Base-by-base conservation (phyloP, 1,140 invertebrate genomes). In the Ladona fulva region DNA sequence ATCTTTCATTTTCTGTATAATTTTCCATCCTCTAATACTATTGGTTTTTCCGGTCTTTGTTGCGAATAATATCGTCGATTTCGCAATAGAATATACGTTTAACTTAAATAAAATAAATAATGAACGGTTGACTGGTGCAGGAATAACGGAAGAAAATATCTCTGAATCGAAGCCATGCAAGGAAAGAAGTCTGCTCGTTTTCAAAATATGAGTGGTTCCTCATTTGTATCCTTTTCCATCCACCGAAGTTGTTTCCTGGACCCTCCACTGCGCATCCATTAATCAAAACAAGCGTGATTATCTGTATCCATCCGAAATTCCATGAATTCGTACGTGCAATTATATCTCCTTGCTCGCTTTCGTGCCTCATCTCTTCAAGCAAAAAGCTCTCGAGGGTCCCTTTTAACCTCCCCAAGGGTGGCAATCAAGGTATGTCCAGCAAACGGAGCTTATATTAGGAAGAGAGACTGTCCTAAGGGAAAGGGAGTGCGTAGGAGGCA, bases 391-490 rank as follows among this genome's bases (percentile, higher is more conserved):
- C 52, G 16, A 5, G 52, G n/a, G 3, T 66, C 52, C 29, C 52
- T 66, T 22, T 22, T 66, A 66, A 66, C 52, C 52, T 37, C 29
- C 29, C 29, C 1, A 5, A 66, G 52, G n/a, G 52, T 66, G 52
- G 52, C 52, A 66, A 66, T 66, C 52, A 66, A 66, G 52, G 52
- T 66, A 66, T 66, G 52, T 66, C 52, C 52, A 66, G 52, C 52
- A 19, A 66, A 12, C 52, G 52, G 52, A 66, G 52, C 52, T 66
- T 66, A 66, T 66, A 66, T 66, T 66, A 66, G 52, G n/a, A 22
- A 22, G 52, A 66, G 52, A 66, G 12, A 66, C 16, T 3, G 52
- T 22, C 16, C n/a, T 5, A 12, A 12, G 52, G 10, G 44, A 19
- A 52, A 52, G 44, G 52, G 52, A 22, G 52, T 12, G n/a, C 52